Evolutionary conservation across 2,888 invertebrate genomes (phyloP), one percentile per base, ranked within the genome.

Genomic region (Harmothoe impar): DNA sequence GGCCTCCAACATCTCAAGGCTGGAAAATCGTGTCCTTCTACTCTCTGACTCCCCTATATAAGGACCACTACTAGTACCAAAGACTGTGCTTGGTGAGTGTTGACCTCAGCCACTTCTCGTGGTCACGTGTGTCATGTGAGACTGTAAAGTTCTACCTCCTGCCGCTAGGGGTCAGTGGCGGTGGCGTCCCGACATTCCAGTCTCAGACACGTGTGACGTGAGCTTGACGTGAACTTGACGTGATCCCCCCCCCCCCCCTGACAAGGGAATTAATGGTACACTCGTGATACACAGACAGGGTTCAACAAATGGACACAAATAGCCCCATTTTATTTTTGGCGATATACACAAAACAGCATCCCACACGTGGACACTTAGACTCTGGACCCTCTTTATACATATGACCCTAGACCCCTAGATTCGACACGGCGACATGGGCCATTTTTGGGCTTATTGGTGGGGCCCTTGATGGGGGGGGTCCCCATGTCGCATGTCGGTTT

Each of bases 111-210:
- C 20, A n/a, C 62, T 20, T 62, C 62, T 20, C 62, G n/a, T 62
- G n/a, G 62, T 15, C 62, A 62, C 62, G 62, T 62, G 62, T 62
- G 62, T 62, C 62, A 62, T 20, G 62, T 62, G 62, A 62, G 62
- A 43, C 3, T 7, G 62, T n/a, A 15, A 20, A 62, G 62, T 52
- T 52, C 54, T 15, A 52, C 54, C 54, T 52, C 54, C 54, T 52
- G 54, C 17, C 54, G 12, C 10, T 62, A 62, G 62, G 62, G 62
- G 62, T 62, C 62, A 62, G 62, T n/a, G 15, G 23, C 20, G 62
- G 20, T 62, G 20, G 23, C 1, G 12, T 43, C 43, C 43, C 43
- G 10, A 62, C 62, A 62, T 62, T 20, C 62, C 62, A 20, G 7
- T n/a, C n/a, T 62, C 62, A 62, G 62, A n/a, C 62, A 62, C 62